These are phyloP conservation scores for Apodemus speciosus DNA, from an alignment of 2,113 vertebrate genomes.

Conservation along the genomic window DNA sequence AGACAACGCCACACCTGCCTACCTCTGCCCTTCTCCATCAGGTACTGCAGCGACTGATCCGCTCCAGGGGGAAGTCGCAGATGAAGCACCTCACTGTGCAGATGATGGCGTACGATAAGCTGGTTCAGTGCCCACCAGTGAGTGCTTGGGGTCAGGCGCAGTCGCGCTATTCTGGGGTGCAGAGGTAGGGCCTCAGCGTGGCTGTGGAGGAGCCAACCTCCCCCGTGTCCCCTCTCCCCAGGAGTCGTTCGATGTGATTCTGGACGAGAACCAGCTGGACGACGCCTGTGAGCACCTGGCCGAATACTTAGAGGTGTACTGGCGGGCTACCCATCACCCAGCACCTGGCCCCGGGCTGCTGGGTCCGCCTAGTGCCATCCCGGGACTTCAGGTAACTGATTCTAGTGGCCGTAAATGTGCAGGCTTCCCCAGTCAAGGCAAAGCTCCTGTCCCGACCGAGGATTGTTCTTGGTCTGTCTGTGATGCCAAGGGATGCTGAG, in stretches of 20 bases:
- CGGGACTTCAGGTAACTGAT: constrained; percentile 91
- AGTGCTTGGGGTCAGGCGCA: constrained; percentile 77
- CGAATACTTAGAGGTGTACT: constrained; percentile 96
- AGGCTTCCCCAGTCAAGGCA: background rate
- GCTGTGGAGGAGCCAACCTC: background rate
- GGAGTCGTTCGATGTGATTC: constrained; percentile 97
- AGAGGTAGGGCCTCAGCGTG: background rate
- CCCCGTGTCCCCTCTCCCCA: constrained; percentile 62
- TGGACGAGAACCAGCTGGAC: constrained; percentile 97
- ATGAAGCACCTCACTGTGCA: constrained; percentile 98
- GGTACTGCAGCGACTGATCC: constrained; percentile 96
- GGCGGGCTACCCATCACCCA: constrained; percentile 95
- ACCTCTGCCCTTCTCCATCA: constrained; percentile 60
- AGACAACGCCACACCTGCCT: background rate
- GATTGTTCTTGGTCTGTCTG: background rate
- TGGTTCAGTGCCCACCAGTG: constrained; percentile 96
- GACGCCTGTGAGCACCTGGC: constrained; percentile 96
- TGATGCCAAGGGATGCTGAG: background rate
- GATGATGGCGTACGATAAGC: constrained; percentile 96
- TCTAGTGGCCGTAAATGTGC: background rate
- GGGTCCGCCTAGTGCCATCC: constrained; percentile 90
- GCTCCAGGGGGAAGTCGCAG: constrained; percentile 96
- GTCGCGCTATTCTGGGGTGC: background rate
- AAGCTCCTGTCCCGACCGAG: constrained; percentile 26
- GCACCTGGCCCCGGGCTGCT: constrained; percentile 88